Evolutionary conservation across 2,113 vertebrate genomes (phyloP).

Genomic region (Oreochromis aureus): DNA sequence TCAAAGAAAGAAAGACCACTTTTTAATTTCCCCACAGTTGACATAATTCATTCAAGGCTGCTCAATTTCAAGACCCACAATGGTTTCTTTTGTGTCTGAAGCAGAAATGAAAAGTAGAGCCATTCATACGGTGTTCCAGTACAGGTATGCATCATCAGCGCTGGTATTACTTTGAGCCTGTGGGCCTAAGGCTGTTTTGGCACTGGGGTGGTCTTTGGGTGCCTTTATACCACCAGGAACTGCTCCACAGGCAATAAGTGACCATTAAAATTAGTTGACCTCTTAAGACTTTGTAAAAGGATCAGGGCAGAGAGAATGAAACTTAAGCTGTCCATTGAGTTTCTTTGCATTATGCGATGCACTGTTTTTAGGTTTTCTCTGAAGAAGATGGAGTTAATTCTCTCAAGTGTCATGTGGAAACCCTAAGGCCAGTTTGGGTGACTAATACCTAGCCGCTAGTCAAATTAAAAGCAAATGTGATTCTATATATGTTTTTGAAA

Average conservation of each 20-base stretch:
- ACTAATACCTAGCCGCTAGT: conserved; percentile 55
- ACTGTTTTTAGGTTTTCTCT: conserved; percentile 18
- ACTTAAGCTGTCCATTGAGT: conserved; percentile 41
- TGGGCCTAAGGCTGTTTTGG: conserved; percentile 50
- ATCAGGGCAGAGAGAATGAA: conserved; percentile 48
- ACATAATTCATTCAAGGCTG: conserved; percentile 35
- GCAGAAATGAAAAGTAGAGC: conserved; percentile 21
- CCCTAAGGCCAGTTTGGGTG: conserved; percentile 66
- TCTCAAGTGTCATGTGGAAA: conserved; percentile 61
- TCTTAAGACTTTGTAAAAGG: conserved; percentile 68
- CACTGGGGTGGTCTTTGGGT: conserved; percentile 64
- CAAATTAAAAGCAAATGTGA: conserved; percentile 85
- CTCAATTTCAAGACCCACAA: conserved; percentile 16
- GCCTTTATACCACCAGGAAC: conserved; percentile 45
- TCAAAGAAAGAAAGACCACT: conserved; percentile 6
- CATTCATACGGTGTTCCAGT: conserved; percentile 18
- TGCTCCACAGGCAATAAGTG: conserved; percentile 67
- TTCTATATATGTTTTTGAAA: conserved; percentile 65
- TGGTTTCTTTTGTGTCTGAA: background rate
- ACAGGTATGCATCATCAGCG: conserved; percentile 34
- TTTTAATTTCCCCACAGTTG: conserved; percentile 31
- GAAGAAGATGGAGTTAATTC: conserved; percentile 35
- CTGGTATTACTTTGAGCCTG: conserved; percentile 54
- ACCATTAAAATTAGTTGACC: conserved; percentile 73
- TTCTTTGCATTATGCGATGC: conserved; percentile 35